Conservation (phyloP, 2,113 vertebrate genomes). For the Clarias magur region DNA sequence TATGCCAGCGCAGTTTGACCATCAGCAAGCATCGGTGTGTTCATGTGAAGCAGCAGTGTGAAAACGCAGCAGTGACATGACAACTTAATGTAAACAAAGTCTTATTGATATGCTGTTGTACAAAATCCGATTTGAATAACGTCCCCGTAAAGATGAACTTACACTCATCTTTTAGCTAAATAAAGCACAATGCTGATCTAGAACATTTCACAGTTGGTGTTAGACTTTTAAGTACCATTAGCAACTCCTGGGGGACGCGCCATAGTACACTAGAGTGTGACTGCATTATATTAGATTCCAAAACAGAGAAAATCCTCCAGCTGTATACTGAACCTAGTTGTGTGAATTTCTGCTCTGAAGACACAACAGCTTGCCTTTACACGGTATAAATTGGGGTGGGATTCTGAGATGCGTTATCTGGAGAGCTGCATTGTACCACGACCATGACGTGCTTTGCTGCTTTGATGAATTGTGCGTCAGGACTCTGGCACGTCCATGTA, state of each 20-base stretch:
- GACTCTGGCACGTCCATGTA: not conserved
- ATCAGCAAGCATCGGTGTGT: not conserved
- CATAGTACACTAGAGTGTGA: not conserved
- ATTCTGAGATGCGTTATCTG: not conserved
- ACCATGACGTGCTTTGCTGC: too few species aligned
- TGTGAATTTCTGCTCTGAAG: not conserved
- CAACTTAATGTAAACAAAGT: not conserved
- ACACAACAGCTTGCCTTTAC: not conserved
- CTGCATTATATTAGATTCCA: not conserved
- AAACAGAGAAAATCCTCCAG: not conserved
- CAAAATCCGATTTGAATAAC: not conserved
- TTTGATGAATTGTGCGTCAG: constrained; percentile 10
- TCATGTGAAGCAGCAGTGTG: not conserved
- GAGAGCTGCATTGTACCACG: not conserved
- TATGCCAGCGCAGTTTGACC: not conserved
- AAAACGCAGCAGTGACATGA: not conserved
- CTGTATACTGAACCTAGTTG: too few species aligned
- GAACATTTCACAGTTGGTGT: too few species aligned
- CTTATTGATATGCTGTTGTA: not conserved
- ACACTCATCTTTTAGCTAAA: not conserved
- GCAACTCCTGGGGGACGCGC: not conserved
- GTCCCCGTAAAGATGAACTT: not conserved
- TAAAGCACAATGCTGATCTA: not conserved
- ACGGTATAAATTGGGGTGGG: not conserved
- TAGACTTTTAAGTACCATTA: too few species aligned